Percentiles rank a stretch among this genome's conserved stretches.
Conservation (phyloP, 2,888 invertebrate genomes). For the Bursaphelenchus okinawaensis region DNA sequence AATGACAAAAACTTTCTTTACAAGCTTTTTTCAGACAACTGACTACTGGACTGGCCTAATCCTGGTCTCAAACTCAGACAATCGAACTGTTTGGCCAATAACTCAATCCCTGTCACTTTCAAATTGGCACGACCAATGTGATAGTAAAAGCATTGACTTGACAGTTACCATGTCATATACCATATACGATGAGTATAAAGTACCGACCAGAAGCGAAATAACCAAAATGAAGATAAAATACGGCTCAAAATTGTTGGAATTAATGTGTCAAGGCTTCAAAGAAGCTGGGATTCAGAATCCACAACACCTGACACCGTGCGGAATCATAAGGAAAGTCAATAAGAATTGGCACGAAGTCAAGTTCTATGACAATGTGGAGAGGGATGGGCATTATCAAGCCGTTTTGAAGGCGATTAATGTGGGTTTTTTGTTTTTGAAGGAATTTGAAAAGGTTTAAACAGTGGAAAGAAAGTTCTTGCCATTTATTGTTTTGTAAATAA, state of each 20-base stretch:
- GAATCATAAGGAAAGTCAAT: background rate
- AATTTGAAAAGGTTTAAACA: background rate
- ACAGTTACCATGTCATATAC: background rate
- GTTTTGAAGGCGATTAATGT: background rate
- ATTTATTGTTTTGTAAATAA: background rate
- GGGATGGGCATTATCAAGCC: background rate
- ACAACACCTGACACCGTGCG: background rate
- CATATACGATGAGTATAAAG: background rate
- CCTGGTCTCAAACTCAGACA: background rate
- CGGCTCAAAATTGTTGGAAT: background rate
- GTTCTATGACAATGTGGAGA: background rate
- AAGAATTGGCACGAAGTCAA: background rate
- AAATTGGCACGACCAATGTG: background rate
- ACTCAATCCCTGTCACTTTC: background rate
- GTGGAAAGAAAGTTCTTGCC: background rate
- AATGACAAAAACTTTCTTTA: background rate
- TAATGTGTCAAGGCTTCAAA: background rate
- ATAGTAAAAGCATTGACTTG: background rate
- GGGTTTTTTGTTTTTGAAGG: background rate
- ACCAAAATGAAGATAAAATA: background rate
- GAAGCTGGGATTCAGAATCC: background rate
- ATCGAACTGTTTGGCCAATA: background rate
- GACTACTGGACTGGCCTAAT: too few relatives aligned
- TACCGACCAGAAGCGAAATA: background rate
- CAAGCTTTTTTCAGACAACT: background rate